Base-by-base conservation (phyloP, 2,797 vertebrate genomes). In the Gila robusta region DNA sequence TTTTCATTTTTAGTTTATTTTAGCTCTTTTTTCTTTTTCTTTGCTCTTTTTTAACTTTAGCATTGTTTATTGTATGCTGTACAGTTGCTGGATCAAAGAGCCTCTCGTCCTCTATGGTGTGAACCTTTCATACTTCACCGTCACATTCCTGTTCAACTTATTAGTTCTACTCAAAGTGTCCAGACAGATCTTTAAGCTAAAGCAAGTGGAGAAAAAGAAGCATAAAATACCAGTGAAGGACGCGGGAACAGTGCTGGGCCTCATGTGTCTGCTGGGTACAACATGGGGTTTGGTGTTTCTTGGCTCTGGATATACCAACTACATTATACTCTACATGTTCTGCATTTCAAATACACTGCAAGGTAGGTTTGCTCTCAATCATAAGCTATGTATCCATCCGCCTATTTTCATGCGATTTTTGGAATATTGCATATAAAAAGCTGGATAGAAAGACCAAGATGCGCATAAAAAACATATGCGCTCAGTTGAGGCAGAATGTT, bases 71-170 rank as follows among this genome's bases (percentile, higher is more conserved):
- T 81, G 79, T 85, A 7, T 64, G 5, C n/a, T 69, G 8, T 66
- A 47, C 94, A 97, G 96, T 52, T 97, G 96, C 91, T 97, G 97
- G 96, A 93, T 97, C 82, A 91, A 19, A 54, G 92, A 89, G 7
- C 2, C 2, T 0, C 1, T 2, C 0, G 93, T 90, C 85, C 93
- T 94, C 23, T 81, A 90, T 0, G 62, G 91, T 4, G 2, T 96
- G 87, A 96, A 96, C 87, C 41, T 96, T 85, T 84, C 90, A 83
- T 97, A 95, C 0, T 85, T 95, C 0, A 85, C 87, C 49, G 21
- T 96, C 5, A 91, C 90, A 1, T 93, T 94, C 72, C 67, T 96
- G 35, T 94, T 96, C 86, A 97, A 96, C 92, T 71, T 79, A 1
- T 88, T 90, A 72, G 90, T 97, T 76, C 89, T 97, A 91, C 9